Evolutionary conservation across 2,113 vertebrate species (phyloP).

Genomic region (Tachuris rubrigastra): DNA sequence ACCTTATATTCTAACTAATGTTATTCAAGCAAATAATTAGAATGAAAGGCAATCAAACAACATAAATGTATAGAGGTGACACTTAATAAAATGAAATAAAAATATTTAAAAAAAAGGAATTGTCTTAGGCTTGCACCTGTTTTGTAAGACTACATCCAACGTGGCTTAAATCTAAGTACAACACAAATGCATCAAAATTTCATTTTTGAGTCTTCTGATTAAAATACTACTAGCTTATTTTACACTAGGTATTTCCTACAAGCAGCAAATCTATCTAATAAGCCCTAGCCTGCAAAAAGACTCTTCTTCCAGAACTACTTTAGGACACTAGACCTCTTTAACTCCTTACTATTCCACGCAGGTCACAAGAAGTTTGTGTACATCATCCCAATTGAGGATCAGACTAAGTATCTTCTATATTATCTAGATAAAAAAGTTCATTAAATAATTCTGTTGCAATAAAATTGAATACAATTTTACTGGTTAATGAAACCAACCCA

Average conservation of each 20-base stretch:
- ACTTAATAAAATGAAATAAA: background rate
- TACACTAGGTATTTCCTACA: background rate
- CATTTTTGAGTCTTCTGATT: background rate
- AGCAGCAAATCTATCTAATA: background rate
- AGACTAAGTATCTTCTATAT: background rate
- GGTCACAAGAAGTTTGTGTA: background rate
- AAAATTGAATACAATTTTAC: background rate
- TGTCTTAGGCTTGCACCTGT: background rate
- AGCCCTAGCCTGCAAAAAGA: background rate
- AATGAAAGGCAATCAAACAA: background rate
- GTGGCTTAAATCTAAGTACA: background rate
- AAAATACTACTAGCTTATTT: background rate
- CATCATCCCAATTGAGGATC: background rate
- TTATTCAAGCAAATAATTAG: background rate
- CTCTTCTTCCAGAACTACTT: background rate
- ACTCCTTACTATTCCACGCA: background rate
- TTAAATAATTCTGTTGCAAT: background rate
- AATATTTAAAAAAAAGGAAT: background rate
- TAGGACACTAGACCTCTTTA: background rate
- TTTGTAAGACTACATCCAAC: background rate
- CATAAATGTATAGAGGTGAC: background rate
- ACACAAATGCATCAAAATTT: background rate
- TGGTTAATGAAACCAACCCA: background rate
- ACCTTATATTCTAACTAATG: background rate
- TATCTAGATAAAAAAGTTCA: background rate